phyloP scores from a whole-genome alignment of 64 coral and sea anemone genomes.

The Montipora cactus region DNA sequence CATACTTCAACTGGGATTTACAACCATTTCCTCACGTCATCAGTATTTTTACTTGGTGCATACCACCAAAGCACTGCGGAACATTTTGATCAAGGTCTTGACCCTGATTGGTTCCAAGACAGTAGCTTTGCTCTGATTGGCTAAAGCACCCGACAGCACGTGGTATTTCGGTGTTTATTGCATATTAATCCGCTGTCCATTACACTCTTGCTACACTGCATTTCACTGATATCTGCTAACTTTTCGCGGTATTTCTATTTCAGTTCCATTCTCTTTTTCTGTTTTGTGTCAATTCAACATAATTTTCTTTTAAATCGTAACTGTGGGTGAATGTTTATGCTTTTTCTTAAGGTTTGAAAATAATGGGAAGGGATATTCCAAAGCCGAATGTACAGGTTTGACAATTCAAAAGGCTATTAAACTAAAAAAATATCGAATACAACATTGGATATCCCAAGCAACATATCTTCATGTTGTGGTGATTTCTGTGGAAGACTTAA shows the following conservation, averaged over 20 bases:
- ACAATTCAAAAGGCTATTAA: neutral
- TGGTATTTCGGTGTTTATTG: neutral
- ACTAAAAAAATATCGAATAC: neutral
- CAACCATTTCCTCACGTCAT: too few species aligned
- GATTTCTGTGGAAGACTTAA: neutral
- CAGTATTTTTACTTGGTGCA: too few species aligned
- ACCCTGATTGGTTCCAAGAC: neutral
- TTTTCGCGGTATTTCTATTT: neutral
- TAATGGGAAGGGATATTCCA: neutral
- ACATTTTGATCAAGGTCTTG: too few species aligned
- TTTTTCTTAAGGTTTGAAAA: neutral
- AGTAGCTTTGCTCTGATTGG: neutral
- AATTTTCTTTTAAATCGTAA: neutral
- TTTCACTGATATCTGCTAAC: neutral
- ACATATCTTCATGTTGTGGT: constrained; percentile 8
- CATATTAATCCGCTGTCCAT: neutral
- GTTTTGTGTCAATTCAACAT: neutral
- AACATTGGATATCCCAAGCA: neutral
- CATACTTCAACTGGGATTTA: too few species aligned
- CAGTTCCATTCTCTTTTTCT: neutral
- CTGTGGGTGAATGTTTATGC: neutral
- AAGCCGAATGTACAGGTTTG: neutral
- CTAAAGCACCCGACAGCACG: neutral
- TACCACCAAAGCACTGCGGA: too few species aligned
- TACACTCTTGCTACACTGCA: neutral